Conservation (phyloP, 2,888 invertebrate species). For the Omphaloscelis lunosa region DNA sequence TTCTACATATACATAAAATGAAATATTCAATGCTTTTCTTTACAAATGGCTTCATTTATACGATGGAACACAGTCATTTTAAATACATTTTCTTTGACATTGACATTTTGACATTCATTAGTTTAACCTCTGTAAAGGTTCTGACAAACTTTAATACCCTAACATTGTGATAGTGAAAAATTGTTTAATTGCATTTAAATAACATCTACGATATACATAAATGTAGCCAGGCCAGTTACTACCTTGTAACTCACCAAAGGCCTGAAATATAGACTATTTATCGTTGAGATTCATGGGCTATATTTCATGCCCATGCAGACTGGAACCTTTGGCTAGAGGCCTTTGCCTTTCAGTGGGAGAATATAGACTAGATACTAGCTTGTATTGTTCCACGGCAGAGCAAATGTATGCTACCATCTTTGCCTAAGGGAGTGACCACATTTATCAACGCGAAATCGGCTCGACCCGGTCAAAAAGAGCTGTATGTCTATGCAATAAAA, state of each 20-base stretch:
- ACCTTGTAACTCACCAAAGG: no score
- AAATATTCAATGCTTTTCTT: slow-evolving; percentile 40
- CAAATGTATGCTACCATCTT: background rate
- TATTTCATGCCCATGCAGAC: background rate
- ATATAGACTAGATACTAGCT: background rate
- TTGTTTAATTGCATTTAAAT: background rate
- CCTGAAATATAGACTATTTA: background rate
- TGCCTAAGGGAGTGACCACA: background rate
- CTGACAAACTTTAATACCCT: background rate
- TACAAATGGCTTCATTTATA: slow-evolving; percentile 29
- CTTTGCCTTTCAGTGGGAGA: background rate
- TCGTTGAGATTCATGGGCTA: background rate
- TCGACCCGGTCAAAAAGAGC: background rate
- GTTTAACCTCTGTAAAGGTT: slow-evolving; percentile 6
- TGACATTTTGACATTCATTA: slow-evolving; percentile 32
- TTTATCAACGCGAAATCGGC: background rate
- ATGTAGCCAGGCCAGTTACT: background rate
- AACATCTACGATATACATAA: background rate
- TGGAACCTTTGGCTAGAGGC: background rate
- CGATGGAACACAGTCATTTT: slow-evolving; percentile 30
- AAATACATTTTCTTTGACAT: slow-evolving; percentile 24
- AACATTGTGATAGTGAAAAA: background rate
- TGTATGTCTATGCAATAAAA: background rate
- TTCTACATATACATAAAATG: slow-evolving; percentile 4
- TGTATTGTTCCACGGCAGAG: background rate